These are phyloP conservation scores for Plectropomus leopardus DNA, from an alignment of 2,113 vertebrate species.

Conservation along the genomic window DNA sequence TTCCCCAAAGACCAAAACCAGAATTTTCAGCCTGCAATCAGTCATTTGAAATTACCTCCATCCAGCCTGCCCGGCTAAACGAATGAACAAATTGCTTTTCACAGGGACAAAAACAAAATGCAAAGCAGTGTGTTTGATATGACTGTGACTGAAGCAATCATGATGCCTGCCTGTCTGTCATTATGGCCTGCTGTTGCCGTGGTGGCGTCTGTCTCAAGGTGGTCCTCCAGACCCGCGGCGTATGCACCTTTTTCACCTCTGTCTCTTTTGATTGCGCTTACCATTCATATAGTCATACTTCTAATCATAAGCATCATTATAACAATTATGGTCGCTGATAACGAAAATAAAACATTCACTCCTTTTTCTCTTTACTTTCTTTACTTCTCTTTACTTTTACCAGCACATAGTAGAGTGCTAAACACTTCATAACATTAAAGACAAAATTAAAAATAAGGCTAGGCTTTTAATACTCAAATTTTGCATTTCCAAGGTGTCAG, in stretches of 20 bases:
- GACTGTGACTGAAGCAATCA: constrained; percentile 46
- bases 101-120: constrained; percentile 33
- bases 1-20: constrained; percentile 48
- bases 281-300: not conserved
- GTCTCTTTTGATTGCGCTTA: not conserved
- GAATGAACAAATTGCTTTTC: constrained; percentile 58
- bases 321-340: not conserved
- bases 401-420: too few species aligned
- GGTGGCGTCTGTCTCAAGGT: constrained; percentile 17
- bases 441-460: too few species aligned
- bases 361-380: too few species aligned
- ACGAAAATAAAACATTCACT: too few species aligned
- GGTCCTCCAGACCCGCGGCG: not conserved
- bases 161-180: constrained; percentile 4
- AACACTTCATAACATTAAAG: too few species aligned
- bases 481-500: too few species aligned
- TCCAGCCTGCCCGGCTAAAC: constrained; percentile 14
- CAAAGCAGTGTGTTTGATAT: constrained; percentile 46
- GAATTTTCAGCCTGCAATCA: constrained; percentile 58
- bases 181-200: constrained; percentile 61
- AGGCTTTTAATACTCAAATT: too few species aligned
- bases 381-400: too few species aligned
- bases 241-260: constrained; percentile 1
- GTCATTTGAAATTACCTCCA: constrained; percentile 53
- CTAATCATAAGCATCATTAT: not conserved